These are phyloP conservation scores for Notiomystis cincta DNA, from an alignment of 2,113 vertebrate species.

Conservation along the genomic window DNA sequence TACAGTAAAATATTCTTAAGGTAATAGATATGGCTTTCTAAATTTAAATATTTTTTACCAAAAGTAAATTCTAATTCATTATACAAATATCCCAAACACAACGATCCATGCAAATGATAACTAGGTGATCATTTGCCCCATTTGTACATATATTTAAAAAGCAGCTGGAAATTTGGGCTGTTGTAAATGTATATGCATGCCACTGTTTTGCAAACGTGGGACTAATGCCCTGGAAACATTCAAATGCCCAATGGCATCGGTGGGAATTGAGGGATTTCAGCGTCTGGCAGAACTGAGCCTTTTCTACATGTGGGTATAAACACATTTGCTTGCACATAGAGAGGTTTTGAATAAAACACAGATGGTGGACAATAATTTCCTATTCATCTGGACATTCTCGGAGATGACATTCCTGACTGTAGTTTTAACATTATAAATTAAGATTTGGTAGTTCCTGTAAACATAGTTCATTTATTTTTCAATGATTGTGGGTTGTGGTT, in stretches of 20 bases:
- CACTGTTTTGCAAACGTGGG: neutral
- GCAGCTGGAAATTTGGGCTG: neutral
- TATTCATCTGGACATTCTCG: neutral
- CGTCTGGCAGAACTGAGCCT: neutral
- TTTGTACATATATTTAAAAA: neutral
- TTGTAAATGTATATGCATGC: neutral
- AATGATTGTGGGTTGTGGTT: neutral
- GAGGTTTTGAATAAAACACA: neutral
- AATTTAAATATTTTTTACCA: neutral
- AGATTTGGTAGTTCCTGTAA: neutral
- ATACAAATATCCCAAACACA: neutral
- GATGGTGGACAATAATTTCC: neutral
- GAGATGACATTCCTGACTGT: neutral
- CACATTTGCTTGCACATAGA: neutral
- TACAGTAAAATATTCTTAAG: conserved; percentile 1
- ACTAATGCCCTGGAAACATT: neutral
- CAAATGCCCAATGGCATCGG: neutral
- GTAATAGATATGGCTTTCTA: neutral
- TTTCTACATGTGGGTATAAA: neutral
- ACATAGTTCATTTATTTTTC: neutral
- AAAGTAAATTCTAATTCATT: neutral
- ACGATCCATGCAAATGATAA: neutral
- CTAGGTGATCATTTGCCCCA: neutral
- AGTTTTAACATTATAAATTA: neutral
- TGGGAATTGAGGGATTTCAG: neutral